Conservation (phyloP, 2,113 vertebrate species). For the Daboia siamensis region DNA sequence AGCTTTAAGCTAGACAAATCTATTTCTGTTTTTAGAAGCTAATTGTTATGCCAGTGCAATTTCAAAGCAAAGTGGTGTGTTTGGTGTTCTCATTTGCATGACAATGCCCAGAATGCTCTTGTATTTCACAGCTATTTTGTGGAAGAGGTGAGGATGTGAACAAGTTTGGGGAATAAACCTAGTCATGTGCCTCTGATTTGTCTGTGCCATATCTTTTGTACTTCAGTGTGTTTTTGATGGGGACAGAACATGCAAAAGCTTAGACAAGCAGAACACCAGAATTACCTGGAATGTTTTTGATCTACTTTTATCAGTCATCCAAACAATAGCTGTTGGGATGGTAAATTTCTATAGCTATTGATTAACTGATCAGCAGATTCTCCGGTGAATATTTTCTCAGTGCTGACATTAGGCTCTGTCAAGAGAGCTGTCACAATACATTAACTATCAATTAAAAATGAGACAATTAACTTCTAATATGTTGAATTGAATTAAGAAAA, state of each 20-base stretch:
- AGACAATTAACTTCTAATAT: constrained; percentile 62
- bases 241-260: neutral
- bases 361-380: constrained; percentile 68
- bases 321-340: constrained; percentile 29
- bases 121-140: constrained; percentile 56
- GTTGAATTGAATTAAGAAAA: constrained; percentile 27
- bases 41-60: constrained; percentile 57
- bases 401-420: constrained; percentile 63
- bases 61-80: constrained; percentile 59
- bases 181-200: constrained; percentile 23
- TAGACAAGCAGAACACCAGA: neutral
- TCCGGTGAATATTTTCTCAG: constrained; percentile 52
- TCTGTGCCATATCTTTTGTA: constrained; percentile 17
- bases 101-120: constrained; percentile 61
- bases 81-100: constrained; percentile 63
- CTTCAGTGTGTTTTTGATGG: constrained; percentile 4
- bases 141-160: constrained; percentile 51
- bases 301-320: constrained; percentile 27
- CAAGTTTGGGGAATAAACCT: constrained; percentile 48
- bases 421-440: constrained; percentile 71
- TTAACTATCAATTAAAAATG: constrained; percentile 78
- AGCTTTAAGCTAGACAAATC: constrained; percentile 48
- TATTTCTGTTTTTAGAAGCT: constrained; percentile 59
- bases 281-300: constrained; percentile 7
- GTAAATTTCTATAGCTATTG: constrained; percentile 55